Conservation (phyloP, 37 sponge, comb jelly and placozoan species). For the Crambe crambe region DNA sequence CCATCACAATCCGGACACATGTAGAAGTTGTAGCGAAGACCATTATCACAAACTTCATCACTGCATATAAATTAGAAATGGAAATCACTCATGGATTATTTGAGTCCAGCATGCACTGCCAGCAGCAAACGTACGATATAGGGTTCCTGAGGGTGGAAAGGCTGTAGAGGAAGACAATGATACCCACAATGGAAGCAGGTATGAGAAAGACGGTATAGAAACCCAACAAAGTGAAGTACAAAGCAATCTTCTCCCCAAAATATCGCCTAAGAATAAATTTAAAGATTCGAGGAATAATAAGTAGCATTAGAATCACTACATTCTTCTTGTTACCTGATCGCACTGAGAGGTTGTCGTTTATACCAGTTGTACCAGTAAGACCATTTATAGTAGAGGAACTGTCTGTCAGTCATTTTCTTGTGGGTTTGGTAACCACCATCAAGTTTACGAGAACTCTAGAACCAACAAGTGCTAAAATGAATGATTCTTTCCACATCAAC, state of each 20-base stretch:
- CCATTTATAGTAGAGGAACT: conserved; percentile 81
- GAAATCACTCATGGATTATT: too few relatives aligned
- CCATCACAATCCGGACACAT: conserved; percentile 96
- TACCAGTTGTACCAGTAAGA: conserved; percentile 60
- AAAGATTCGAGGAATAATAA: too few relatives aligned
- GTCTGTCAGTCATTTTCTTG: conserved; percentile 26
- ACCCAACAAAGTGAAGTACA: conserved; percentile 97
- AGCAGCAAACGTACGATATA: conserved; percentile 93
- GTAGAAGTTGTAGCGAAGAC: conserved; percentile 63
- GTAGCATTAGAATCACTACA: not conserved
- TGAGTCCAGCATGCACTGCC: too few relatives aligned
- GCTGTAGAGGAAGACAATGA: conserved; percentile 81
- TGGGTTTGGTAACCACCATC: conserved; percentile 8
- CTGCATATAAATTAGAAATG: conserved; percentile 35
- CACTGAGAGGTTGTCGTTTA: conserved; percentile 79
- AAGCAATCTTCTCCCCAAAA: conserved; percentile 97
- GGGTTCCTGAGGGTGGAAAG: conserved; percentile 78
- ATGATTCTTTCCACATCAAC: not conserved
- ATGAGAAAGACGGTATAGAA: conserved; percentile 93
- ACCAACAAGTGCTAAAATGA: not conserved
- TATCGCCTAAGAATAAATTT: too few relatives aligned
- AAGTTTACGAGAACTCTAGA: conserved; percentile 12
- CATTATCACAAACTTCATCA: conserved; percentile 57
- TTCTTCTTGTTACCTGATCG: conserved; percentile 50
- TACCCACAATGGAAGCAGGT: conserved; percentile 79